Evolutionary conservation across 2,888 invertebrate species (phyloP), one percentile per base, ranked within the genome.

Genomic region (Ophion ellenae): DNA sequence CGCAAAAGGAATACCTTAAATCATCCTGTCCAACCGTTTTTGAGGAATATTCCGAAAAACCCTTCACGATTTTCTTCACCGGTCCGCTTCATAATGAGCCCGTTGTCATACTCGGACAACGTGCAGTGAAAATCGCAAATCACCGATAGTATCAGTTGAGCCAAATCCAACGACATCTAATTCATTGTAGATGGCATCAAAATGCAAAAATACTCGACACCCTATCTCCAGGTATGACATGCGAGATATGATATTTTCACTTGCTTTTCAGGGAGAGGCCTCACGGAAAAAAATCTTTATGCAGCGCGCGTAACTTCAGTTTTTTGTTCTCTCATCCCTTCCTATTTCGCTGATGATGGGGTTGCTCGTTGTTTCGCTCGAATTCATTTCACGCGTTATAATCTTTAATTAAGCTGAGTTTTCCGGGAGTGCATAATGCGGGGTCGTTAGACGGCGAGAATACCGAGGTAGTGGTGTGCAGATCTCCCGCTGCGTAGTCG

Each of bases 331-430:
- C 71, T 75, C 78, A 57, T 74, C 73, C 76, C 61, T 75, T 71
- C 28, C 53, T 67, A 45, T 59, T 57, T 47, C 66, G 70, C 45
- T 59, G 77, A 59, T 77, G 74, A 64, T 57, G 81, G 61, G 70
- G 47, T 24, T 53, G 70, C 78, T 80, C 73, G 85, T 82, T 84
- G 86, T 88, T 86, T 89, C 88, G 88, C 90, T 90, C 87, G 90
- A 90, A 90, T 92, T 91, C 91, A 90, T 91, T 92, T 91, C 89
- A 90, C 91, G 90, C 92, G 89, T 91, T 91, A 92, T 91, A 91
- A 92, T 92, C 90, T 91, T 92, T 92, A 92, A 92, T 92, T 92
- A 92, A 92, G 90, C 86, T 84, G 89, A 90, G 88, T 91, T 90
- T 90, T 90, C 91, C 89, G 85, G 84, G 85, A 77, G 90, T 86